phyloP scores from a whole-genome alignment of 64 coral and sea anemone species.

The Hydrozoanthus tunicans region DNA sequence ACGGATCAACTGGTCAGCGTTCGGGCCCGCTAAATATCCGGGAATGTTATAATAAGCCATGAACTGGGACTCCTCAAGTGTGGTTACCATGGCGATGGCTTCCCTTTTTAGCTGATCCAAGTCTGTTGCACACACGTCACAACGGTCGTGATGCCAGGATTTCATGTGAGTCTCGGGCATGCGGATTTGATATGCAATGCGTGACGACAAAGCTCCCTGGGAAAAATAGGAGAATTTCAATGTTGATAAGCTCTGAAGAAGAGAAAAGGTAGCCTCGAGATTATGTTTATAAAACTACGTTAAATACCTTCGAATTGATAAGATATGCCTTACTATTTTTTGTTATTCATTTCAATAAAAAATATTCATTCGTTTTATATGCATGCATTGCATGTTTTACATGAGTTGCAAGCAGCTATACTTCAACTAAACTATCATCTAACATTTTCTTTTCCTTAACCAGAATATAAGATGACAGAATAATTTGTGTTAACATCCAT shows the following conservation, averaged over 20 bases:
- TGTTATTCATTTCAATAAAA: too few relatives aligned
- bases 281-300: not conserved
- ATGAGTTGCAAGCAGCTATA: too few relatives aligned
- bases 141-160: conserved; percentile 88
- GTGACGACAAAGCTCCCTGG: conserved; percentile 86
- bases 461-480: too few relatives aligned
- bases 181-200: conserved; percentile 86
- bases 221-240: not conserved
- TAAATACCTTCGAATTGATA: not conserved
- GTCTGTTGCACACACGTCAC: conserved; percentile 89
- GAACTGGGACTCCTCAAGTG: conserved; percentile 91
- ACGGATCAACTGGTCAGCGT: conserved; percentile 82
- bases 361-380: too few relatives aligned
- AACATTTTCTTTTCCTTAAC: too few relatives aligned
- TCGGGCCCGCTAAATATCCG: conserved; percentile 87
- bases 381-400: too few relatives aligned
- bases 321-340: too few relatives aligned
- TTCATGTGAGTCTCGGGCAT: conserved; percentile 92
- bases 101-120: conserved; percentile 90
- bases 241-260: not conserved
- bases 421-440: too few relatives aligned
- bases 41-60: conserved; percentile 97
- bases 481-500: too few relatives aligned
- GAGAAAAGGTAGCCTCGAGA: not conserved
- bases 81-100: conserved; percentile 93